Evolutionary conservation across 1,140 invertebrate genomes (phyloP).

Genomic region (Bursaphelenchus mucronatus): DNA sequence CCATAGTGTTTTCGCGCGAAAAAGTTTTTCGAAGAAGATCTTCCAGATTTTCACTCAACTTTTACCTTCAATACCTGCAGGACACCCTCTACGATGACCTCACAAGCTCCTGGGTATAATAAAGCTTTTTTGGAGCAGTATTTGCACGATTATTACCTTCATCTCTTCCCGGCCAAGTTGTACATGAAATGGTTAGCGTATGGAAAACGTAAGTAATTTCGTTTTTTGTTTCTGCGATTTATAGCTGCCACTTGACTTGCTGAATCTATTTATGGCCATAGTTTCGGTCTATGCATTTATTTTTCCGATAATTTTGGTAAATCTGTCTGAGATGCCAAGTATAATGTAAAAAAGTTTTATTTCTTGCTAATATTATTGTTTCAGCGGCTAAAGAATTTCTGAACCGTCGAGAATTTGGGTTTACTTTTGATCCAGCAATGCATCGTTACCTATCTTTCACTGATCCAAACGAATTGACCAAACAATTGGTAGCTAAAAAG

Average conservation of each 20-base stretch:
- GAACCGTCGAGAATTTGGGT: conserved; percentile 84
- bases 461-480: conserved; percentile 74
- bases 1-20: no score
- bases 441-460: conserved; percentile 83
- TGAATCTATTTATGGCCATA: not conserved
- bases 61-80: no score
- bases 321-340: no score
- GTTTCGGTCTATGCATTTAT: not conserved
- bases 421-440: conserved; percentile 87
- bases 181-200: conserved; percentile 30
- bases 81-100: no score
- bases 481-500: conserved; percentile 71
- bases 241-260: conserved; percentile 16
- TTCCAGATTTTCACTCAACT: no score
- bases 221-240: not conserved
- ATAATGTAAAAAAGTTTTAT: no score
- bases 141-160: conserved; percentile 20
- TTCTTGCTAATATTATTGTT: conserved; percentile 7
- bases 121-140: conserved; percentile 13
- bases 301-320: no score
- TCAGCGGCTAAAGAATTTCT: conserved; percentile 66
- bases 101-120: not conserved
- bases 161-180: conserved; percentile 26
- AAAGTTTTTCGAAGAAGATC: no score
- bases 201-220: conserved; percentile 22